These are phyloP conservation scores for Indicator indicator DNA, from an alignment of 2,113 vertebrate species.

Conservation along the genomic window DNA sequence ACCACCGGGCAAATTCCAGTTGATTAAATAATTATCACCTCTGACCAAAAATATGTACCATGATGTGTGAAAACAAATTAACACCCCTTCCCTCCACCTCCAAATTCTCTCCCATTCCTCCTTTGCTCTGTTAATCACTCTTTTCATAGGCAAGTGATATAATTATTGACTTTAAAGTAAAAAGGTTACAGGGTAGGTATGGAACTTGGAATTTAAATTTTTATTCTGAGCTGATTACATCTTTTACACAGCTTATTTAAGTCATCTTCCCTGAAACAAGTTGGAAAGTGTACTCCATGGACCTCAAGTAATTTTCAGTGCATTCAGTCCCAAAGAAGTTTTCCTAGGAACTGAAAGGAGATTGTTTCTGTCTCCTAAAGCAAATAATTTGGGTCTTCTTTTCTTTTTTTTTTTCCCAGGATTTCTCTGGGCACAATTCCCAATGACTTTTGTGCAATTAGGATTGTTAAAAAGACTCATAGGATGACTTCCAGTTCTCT, in stretches of 20 bases:
- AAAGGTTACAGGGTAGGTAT: not conserved
- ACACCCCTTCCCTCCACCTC: not conserved
- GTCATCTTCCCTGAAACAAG: not conserved
- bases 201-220: not conserved
- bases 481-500: not conserved
- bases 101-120: constrained; percentile 19
- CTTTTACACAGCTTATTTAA: constrained; percentile 25
- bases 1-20: constrained; percentile 8
- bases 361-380: not conserved
- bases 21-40: constrained; percentile 46
- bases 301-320: not conserved
- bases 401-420: constrained; percentile 2
- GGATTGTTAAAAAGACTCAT: not conserved
- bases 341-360: not conserved
- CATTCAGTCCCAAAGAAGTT: not conserved
- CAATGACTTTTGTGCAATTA: not conserved
- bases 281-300: not conserved
- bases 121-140: constrained; percentile 17
- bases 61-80: constrained; percentile 27
- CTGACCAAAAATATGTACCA: constrained; percentile 20
- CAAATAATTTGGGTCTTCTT: not conserved
- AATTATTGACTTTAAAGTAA: not conserved
- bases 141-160: not conserved
- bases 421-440: not conserved
- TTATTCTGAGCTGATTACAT: not conserved